Evolutionary conservation across 2,113 vertebrate species (phyloP).

Genomic region (Eolophus roseicapilla): DNA sequence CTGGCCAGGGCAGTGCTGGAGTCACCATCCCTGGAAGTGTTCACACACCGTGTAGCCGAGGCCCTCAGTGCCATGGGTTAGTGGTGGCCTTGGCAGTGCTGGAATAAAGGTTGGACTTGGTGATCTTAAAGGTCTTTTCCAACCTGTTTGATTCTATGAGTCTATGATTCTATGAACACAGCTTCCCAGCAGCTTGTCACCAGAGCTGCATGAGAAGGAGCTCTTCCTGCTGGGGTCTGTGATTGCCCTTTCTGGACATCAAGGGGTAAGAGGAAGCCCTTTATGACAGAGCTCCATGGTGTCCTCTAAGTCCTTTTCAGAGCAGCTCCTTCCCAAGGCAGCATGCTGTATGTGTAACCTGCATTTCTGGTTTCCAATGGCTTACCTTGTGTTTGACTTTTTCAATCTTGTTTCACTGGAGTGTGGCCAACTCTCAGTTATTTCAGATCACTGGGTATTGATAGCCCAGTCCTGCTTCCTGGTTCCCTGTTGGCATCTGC

Average conservation of each 20-base stretch:
- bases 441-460: not conserved
- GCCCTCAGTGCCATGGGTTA: not conserved
- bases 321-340: not conserved
- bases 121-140: not conserved
- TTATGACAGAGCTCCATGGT: not conserved
- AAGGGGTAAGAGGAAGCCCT: not conserved
- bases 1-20: not conserved
- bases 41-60: not conserved
- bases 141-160: not conserved
- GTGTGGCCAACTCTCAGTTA: not conserved
- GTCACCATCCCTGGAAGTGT: not conserved
- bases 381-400: not conserved
- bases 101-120: not conserved
- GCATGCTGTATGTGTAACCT: not conserved
- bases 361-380: not conserved
- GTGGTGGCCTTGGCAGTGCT: not conserved
- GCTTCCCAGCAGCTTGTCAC: not conserved
- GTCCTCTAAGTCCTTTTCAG: not conserved
- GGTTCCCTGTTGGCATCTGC: not conserved
- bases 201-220: not conserved
- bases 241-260: not conserved
- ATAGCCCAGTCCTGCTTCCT: not conserved
- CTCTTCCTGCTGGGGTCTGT: not conserved
- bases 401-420: not conserved
- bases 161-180: not conserved